A percentile compares a stretch with the other conserved stretches of the same genome.
These are phyloP conservation scores for Microctonus hyperodae DNA, from an alignment of 2,888 invertebrate genomes.

Conservation along the genomic window DNA sequence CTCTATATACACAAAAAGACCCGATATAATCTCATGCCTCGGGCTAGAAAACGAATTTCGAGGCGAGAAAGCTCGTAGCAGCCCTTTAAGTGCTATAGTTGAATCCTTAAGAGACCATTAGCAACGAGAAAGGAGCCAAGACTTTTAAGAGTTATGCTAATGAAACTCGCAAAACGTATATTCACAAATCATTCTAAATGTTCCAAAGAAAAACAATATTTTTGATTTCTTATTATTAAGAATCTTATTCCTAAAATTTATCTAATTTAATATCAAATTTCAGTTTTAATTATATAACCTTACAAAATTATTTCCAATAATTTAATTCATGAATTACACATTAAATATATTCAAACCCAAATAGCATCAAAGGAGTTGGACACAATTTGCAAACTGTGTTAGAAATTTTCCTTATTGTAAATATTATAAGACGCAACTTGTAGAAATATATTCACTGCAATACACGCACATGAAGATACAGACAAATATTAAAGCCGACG, in stretches of 20 bases:
- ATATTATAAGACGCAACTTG: conserved; percentile 33
- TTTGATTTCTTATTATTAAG: background rate
- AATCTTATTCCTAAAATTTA: background rate
- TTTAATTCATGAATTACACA: background rate
- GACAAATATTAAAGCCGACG: conserved; percentile 43
- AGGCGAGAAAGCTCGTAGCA: conserved; percentile 42
- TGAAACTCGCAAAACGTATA: conserved; percentile 24
- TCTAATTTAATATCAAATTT: background rate
- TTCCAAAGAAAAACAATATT: conserved; percentile 6
- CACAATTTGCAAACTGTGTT: conserved; percentile 14
- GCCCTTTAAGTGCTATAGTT: conserved; percentile 45
- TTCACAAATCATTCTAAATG: conserved; percentile 26
- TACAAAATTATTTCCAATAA: background rate
- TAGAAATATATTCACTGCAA: conserved; percentile 19
- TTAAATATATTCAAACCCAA: background rate
- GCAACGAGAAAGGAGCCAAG: conserved; percentile 9
- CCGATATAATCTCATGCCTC: conserved; percentile 45
- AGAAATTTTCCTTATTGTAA: conserved; percentile 30
- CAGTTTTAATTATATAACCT: background rate
- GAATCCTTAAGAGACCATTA: conserved; percentile 42
- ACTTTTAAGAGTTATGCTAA: conserved; percentile 30
- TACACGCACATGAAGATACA: conserved; percentile 28
- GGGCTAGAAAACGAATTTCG: conserved; percentile 37
- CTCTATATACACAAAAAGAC: conserved; percentile 43
- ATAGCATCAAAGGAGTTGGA: conserved; percentile 10